Evolutionary conservation across 2,888 invertebrate species (phyloP), one percentile per base, ranked within the genome.

Genomic region (Microplitis deprimator): DNA sequence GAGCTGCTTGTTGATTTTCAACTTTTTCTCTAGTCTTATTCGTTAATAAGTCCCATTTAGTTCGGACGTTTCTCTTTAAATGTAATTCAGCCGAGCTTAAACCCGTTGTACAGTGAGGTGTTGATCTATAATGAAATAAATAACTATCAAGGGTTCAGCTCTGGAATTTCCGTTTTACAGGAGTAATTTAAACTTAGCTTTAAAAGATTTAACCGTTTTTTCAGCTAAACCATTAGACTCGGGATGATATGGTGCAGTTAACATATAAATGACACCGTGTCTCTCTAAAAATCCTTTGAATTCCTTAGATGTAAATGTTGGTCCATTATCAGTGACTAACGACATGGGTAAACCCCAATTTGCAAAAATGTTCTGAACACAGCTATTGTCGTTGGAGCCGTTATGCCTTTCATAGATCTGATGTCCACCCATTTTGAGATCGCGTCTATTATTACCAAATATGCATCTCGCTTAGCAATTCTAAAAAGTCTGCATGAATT

Each of bases 371-470:
- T 75, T 60, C 71, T 69, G 6, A 84, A 76, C 17, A 72, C 68
- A 29, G 69, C 20, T 20, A 81, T 77, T 0, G 82, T 81, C 2
- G 7, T 38, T 60, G 67, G 64, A 1, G 81, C 73, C 50, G 80
- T 79, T 0, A 76, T 81, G 16, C 29, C 73, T 3, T 6, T 38
- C 82, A 84, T 83, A 7, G 78, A 74, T 17, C 73, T 75, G 0
- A 85, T 77, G 68, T 85, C 83, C 0, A 81, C 76, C 82, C 82
- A 82, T 69, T 82, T 81, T 0, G 77, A 78, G 64, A 75, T 80
- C 16, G 82, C 69, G 62, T 84, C 83, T 2, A 81, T 70, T 6
- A 84, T 68, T 5, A 84, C 6, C 16, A 84, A 64, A 76, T 81
- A 83, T 39, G 81, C 20, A 20, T 20, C 20, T 20, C 20, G 20